Evolutionary conservation across 30 jellyfish, hydroid and myxozoan species (phyloP).

Genomic region (Nemopilema nomurai): DNA sequence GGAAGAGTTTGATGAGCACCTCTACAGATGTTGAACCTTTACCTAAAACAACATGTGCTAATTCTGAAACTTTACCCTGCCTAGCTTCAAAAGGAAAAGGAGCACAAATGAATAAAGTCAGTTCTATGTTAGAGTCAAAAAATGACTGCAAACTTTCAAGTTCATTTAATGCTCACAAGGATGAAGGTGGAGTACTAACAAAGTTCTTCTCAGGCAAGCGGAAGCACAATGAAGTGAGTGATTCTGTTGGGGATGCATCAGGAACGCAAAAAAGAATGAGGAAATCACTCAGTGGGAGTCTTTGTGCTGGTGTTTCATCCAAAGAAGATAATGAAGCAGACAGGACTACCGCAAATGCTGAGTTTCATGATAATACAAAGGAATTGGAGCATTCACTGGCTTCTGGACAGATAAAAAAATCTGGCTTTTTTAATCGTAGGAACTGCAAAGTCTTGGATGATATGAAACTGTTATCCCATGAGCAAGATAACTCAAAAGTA

Average conservation of each 20-base stretch:
- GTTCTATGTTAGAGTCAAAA: background rate
- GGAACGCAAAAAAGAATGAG: conserved; percentile 28
- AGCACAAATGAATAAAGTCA: background rate
- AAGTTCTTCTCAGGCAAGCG: background rate
- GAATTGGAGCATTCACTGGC: no score
- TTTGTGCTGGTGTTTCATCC: conserved; percentile 19
- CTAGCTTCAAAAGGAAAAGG: background rate
- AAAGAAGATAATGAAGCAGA: conserved; percentile 23
- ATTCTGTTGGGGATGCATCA: background rate
- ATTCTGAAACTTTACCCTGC: background rate
- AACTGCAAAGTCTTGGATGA: background rate
- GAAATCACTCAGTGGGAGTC: conserved; percentile 32
- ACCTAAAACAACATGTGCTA: conserved; percentile 1
- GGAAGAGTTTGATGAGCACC: conserved; percentile 2
- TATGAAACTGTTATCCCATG: background rate
- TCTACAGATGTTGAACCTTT: background rate
- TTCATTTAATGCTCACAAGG: background rate
- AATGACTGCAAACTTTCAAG: background rate
- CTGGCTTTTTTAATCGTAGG: no score
- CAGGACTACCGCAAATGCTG: conserved; percentile 21
- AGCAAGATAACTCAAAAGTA: background rate
- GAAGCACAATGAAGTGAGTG: conserved; percentile 13
- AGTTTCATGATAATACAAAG: conserved; percentile 51
- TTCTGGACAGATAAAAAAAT: no score
- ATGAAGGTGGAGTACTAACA: background rate